phyloP scores from a whole-genome alignment of 1,140 invertebrate genomes.

The Anagrus nilaparvatae region DNA sequence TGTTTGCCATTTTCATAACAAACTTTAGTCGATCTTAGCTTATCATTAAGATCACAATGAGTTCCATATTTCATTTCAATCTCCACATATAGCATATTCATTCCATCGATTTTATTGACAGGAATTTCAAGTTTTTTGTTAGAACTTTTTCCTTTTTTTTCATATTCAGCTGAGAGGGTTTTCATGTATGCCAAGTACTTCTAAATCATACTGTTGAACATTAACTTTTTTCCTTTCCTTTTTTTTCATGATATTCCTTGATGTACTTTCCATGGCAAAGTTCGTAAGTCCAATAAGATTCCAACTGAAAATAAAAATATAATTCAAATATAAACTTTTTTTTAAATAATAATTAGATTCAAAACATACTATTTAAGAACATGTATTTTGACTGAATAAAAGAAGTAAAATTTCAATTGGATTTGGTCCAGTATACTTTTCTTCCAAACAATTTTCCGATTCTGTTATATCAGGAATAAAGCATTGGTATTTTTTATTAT shows the following conservation, averaged over 20 bases:
- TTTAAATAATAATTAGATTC: conserved; percentile 4
- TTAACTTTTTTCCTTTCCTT: conserved; percentile 75
- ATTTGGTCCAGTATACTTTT: conserved; percentile 57
- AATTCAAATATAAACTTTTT: conserved; percentile 7
- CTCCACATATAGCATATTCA: conserved; percentile 74
- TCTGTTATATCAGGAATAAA: conserved; percentile 57
- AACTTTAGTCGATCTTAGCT: conserved; percentile 68
- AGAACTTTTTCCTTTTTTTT: conserved; percentile 38
- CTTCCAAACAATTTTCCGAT: conserved; percentile 44
- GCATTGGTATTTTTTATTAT: conserved; percentile 66
- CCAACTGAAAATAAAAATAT: conserved; percentile 48
- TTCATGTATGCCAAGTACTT: conserved; percentile 52
- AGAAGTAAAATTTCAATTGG: conserved; percentile 67
- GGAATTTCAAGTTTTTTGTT: conserved; percentile 43
- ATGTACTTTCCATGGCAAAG: conserved; percentile 87
- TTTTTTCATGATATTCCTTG: conserved; percentile 89
- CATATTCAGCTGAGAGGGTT: conserved; percentile 43
- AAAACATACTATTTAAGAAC: conserved; percentile 76
- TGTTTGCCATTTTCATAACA: conserved; percentile 79
- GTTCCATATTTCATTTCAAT: conserved; percentile 73
- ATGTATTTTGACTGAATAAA: conserved; percentile 62
- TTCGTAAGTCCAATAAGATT: conserved; percentile 96
- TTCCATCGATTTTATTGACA: conserved; percentile 72
- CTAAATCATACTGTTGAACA: conserved; percentile 73
- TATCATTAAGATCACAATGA: conserved; percentile 79